phyloP scores from a whole-genome alignment of 2,888 invertebrate genomes.

The Drosophila siamana region DNA sequence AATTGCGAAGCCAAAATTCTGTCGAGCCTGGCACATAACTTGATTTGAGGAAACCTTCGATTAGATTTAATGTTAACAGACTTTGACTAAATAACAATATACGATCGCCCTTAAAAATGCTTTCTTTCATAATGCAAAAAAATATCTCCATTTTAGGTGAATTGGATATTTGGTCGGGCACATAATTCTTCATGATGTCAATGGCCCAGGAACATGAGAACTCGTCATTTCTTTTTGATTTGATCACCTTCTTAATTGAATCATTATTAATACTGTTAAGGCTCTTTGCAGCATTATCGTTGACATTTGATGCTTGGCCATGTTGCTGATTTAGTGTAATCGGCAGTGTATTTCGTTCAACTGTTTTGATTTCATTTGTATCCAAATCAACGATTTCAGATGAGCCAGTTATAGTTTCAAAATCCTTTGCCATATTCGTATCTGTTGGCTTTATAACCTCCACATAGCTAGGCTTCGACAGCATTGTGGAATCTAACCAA shows the following conservation, averaged over 20 bases:
- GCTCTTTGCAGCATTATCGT: slow-evolving; percentile 47
- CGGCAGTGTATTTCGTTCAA: slow-evolving; percentile 80
- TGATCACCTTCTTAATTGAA: slow-evolving; percentile 86
- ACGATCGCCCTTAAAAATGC: slow-evolving; percentile 94
- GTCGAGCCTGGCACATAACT: slow-evolving; percentile 89
- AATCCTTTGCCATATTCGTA: slow-evolving; percentile 58
- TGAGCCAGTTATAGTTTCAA: slow-evolving; percentile 77
- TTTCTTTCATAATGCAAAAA: slow-evolving; percentile 95
- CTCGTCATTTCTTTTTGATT: slow-evolving; percentile 88
- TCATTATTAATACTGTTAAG: slow-evolving; percentile 52
- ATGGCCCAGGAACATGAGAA: slow-evolving; percentile 96
- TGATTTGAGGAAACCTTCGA: slow-evolving; percentile 95
- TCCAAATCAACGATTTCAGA: slow-evolving; percentile 85
- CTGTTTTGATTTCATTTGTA: slow-evolving; percentile 85
- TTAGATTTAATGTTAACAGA: slow-evolving; percentile 96
- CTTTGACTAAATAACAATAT: slow-evolving; percentile 98
- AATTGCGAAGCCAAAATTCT: slow-evolving; percentile 93
- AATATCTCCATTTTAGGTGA: slow-evolving; percentile 98
- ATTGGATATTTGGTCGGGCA: slow-evolving; percentile 95
- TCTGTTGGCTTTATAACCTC: slow-evolving; percentile 74
- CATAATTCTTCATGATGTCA: slow-evolving; percentile 93
- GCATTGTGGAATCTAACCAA: slow-evolving; percentile 73
- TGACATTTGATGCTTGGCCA: slow-evolving; percentile 31
- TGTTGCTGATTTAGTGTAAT: slow-evolving; percentile 44
- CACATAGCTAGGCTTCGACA: slow-evolving; percentile 78